These are phyloP conservation scores for Taeniopygia guttata DNA, from an alignment of 2,797 vertebrate genomes.

Conservation along the genomic window DNA sequence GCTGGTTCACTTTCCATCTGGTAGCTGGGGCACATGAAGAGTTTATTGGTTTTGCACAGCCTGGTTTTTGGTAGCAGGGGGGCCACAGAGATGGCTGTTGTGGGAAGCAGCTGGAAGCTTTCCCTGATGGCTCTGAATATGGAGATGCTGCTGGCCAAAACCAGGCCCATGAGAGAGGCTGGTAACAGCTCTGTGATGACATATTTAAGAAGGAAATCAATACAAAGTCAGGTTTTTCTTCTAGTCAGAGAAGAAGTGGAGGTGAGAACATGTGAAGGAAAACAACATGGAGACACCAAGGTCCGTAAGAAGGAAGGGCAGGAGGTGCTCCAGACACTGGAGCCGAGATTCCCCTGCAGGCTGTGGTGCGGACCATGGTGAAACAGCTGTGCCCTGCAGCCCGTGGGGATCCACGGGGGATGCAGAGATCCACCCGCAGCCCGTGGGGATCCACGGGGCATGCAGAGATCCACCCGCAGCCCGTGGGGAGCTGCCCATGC, in stretches of 20 bases:
- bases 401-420: no score
- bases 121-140: neutral
- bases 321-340: neutral
- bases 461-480: no score
- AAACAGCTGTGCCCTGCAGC: neutral
- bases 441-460: no score
- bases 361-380: neutral
- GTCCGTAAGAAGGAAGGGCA: neutral
- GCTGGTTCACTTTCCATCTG: fast-evolving
- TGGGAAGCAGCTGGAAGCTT: neutral
- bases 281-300: neutral
- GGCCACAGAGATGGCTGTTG: neutral
- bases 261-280: neutral
- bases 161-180: neutral
- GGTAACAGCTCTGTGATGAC: neutral
- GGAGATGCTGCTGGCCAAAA: neutral
- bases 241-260: neutral
- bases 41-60: neutral
- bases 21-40: fast-evolving
- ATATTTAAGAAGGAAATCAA: neutral
- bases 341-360: neutral
- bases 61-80: neutral
- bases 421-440: no score
- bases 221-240: neutral
- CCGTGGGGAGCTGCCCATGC: neutral